phyloP scores from a whole-genome alignment of 2,113 vertebrate genomes.

The Anhinga rufa region DNA sequence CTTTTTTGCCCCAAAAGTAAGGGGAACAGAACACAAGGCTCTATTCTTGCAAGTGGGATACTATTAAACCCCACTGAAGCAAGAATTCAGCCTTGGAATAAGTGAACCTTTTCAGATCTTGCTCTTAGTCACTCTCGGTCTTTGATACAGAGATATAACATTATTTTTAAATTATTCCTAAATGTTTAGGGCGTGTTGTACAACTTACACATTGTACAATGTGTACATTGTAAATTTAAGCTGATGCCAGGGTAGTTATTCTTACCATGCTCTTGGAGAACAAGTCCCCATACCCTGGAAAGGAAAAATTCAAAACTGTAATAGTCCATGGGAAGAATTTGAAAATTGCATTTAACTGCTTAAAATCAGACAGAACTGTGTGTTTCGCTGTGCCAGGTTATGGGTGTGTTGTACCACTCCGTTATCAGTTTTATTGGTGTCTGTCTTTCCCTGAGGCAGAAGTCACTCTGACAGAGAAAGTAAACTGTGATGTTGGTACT shows the following conservation, averaged over 20 bases:
- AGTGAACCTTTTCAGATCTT: conserved; percentile 27
- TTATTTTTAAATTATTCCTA: conserved; percentile 14
- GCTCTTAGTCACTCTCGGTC: neutral
- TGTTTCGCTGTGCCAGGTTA: neutral
- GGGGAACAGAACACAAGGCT: conserved; percentile 13
- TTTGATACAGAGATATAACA: conserved; percentile 26
- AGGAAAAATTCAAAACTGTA: neutral
- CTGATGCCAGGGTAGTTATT: neutral
- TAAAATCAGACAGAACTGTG: neutral
- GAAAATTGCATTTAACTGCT: neutral
- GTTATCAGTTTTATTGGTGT: neutral
- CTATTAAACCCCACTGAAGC: conserved; percentile 4
- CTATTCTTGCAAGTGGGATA: conserved; percentile 6
- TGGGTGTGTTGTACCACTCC: neutral
- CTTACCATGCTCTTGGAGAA: neutral
- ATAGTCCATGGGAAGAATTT: neutral
- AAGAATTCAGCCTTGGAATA: conserved; percentile 30
- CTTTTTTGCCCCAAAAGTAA: conserved; percentile 2
- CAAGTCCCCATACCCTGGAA: neutral
- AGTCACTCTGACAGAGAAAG: neutral
- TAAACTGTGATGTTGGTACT: neutral
- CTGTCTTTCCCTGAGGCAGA: neutral
- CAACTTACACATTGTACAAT: neutral
- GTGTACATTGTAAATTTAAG: neutral
- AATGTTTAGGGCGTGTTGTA: neutral